Conservation (phyloP, 2,888 invertebrate genomes). For the Troides helena region DNA sequence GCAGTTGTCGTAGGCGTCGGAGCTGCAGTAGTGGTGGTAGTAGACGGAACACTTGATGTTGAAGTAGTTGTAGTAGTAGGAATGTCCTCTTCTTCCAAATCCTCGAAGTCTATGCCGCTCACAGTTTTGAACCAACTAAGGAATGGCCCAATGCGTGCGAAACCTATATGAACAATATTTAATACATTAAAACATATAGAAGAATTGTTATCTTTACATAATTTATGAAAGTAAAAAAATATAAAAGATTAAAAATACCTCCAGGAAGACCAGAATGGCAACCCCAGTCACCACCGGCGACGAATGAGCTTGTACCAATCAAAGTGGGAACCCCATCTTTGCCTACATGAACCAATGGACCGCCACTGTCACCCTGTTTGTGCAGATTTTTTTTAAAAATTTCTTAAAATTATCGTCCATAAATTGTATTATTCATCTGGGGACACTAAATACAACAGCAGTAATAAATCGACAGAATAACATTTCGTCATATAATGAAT, state of each 20-base stretch:
- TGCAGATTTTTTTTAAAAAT: too few relatives aligned
- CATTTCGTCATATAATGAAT: too few relatives aligned
- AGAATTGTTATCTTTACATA: too few relatives aligned
- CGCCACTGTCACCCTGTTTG: constrained; percentile 71
- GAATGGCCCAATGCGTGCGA: constrained; percentile 66
- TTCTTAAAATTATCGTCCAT: too few relatives aligned
- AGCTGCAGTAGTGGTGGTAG: constrained; percentile 18
- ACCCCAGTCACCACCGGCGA: constrained; percentile 58
- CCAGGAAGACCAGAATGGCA: constrained; percentile 69
- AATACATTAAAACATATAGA: not conserved
- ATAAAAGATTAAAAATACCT: constrained; percentile 42
- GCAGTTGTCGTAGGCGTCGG: constrained; percentile 30
- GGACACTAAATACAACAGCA: too few relatives aligned
- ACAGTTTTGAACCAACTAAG: constrained; percentile 55
- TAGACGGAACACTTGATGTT: constrained; percentile 17
- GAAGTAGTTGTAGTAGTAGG: constrained; percentile 30
- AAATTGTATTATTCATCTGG: too few relatives aligned
- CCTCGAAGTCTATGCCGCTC: constrained; percentile 63
- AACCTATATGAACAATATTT: constrained; percentile 46
- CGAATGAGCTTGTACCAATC: constrained; percentile 67
- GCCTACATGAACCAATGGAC: constrained; percentile 56
- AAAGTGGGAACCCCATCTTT: constrained; percentile 48
- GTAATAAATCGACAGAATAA: too few relatives aligned
- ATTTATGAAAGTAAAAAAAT: too few relatives aligned
- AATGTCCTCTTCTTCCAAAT: constrained; percentile 44